These are phyloP conservation scores for Berghia stephanieae DNA, from an alignment of 1,140 invertebrate species.

Conservation along the genomic window DNA sequence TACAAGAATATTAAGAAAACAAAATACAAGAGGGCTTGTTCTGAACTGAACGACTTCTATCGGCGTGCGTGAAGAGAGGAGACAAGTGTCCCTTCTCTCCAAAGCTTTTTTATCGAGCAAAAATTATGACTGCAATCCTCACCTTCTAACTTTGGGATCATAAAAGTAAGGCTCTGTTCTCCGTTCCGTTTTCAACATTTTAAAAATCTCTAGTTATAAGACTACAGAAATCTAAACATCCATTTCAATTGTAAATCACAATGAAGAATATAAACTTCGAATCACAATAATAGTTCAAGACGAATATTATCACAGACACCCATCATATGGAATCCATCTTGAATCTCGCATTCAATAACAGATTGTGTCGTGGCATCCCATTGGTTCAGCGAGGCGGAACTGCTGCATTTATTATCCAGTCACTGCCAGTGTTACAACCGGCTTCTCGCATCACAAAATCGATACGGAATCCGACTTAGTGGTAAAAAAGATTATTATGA, in stretches of 20 bases:
- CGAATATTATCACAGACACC: neutral
- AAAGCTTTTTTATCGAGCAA: no score
- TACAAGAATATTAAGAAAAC: no score
- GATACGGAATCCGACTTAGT: no score
- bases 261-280: no score
- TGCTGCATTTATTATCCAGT: neutral
- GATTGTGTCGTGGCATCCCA: neutral
- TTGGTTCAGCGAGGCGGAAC: conserved; percentile 23
- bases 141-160: conserved; percentile 22
- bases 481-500: no score
- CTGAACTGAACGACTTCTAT: no score
- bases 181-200: conserved; percentile 22
- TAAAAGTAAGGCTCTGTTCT: conserved; percentile 24
- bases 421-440: neutral
- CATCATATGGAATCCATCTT: conserved; percentile 26
- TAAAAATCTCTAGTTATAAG: neutral
- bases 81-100: no score
- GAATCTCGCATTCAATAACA: neutral
- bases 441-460: no score
- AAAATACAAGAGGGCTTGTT: no score
- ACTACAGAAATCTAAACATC: no score
- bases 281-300: neutral
- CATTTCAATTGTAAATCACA: no score
- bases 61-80: no score
- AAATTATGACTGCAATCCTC: neutral